Percentiles rank a stretch among this genome's conserved stretches.
phyloP scores from a whole-genome alignment of 2,888 invertebrate species.

The Pimpla rufipes region DNA sequence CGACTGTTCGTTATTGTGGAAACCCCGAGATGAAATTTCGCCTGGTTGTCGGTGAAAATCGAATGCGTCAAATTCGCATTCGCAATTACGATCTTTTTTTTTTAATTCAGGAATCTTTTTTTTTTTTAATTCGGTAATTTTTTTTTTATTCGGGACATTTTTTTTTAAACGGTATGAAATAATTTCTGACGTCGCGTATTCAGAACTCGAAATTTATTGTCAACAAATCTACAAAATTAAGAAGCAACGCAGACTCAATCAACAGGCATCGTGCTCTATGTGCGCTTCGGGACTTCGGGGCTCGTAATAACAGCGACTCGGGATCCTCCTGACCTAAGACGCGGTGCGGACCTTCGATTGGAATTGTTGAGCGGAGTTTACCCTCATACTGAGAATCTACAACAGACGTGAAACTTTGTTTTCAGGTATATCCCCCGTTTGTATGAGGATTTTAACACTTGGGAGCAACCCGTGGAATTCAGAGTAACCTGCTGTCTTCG shows the following conservation, averaged over 20 bases:
- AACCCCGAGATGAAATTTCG: not conserved
- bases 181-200: not conserved
- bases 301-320: too few relatives aligned
- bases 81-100: too few relatives aligned
- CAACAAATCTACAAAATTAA: slow-evolving; percentile 56
- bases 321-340: slow-evolving; percentile 15
- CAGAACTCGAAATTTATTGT: slow-evolving; percentile 38
- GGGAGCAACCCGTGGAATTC: not conserved
- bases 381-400: slow-evolving; percentile 72
- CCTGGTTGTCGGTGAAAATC: not conserved
- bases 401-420: slow-evolving; percentile 49
- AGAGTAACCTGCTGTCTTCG: slow-evolving; percentile 87
- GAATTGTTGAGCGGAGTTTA: slow-evolving; percentile 73
- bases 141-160: not conserved
- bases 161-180: not conserved
- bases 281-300: not conserved
- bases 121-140: too few relatives aligned
- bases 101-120: too few relatives aligned
- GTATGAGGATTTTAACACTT: not conserved
- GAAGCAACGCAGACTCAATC: slow-evolving; percentile 3
- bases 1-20: slow-evolving; percentile 2
- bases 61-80: too few relatives aligned
- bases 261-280: not conserved
- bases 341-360: slow-evolving; percentile 66
- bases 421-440: not conserved